Conservation (phyloP, 2,888 invertebrate species). For the Rhingia rostrata region DNA sequence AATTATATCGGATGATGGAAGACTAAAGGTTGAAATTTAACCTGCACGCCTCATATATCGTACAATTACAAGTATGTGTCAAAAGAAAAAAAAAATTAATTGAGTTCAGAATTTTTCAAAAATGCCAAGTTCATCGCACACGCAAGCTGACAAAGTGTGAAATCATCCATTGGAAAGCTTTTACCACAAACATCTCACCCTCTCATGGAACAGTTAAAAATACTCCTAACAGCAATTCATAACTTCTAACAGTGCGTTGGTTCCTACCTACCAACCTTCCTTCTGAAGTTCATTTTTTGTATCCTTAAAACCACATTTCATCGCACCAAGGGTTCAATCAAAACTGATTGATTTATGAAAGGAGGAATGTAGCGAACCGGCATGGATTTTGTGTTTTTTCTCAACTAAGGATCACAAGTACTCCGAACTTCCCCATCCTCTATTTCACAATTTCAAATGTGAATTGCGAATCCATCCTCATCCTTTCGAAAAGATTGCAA, state of each 20-base stretch:
- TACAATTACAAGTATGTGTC: conserved; percentile 12
- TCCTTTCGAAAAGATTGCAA: not conserved
- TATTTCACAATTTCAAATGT: not conserved
- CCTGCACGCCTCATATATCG: conserved; percentile 17
- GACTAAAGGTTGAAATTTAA: not conserved
- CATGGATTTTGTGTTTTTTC: not conserved
- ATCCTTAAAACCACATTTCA: conserved; percentile 12
- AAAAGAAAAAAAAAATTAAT: conserved; percentile 17
- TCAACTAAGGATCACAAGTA: not conserved
- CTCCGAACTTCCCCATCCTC: not conserved
- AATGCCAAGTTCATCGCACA: not conserved
- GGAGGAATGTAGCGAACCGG: not conserved
- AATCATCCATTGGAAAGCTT: conserved; percentile 12
- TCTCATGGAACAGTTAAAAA: not conserved
- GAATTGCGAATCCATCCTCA: not conserved
- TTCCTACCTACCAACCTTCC: not conserved
- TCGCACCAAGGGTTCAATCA: conserved; percentile 18
- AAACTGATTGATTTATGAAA: conserved; percentile 28
- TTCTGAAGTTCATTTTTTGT: not conserved
- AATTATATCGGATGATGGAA: too few species aligned
- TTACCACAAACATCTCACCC: not conserved
- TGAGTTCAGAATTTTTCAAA: conserved; percentile 17
- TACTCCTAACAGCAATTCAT: not conserved
- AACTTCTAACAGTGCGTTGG: not conserved
- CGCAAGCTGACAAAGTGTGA: not conserved